Percentiles rank a stretch among this genome's conserved stretches.
Conservation (phyloP, 30 jellyfish, hydroid and myxozoan genomes). For the Hydra vulgaris region DNA sequence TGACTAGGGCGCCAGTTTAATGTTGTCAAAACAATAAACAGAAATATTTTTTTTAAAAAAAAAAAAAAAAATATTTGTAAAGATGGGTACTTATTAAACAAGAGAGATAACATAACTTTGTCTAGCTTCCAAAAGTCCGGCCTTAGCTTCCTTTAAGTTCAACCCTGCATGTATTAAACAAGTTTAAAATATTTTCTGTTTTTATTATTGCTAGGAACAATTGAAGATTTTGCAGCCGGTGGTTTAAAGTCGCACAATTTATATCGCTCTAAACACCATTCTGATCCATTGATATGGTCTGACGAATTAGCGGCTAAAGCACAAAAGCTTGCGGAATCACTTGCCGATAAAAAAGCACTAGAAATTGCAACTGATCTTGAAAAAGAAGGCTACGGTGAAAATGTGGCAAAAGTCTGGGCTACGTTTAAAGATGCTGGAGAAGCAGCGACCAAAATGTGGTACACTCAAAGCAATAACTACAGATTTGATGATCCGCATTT, state of each 20-base stretch:
- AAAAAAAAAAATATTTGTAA: too few species aligned
- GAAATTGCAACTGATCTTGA: conserved; percentile 82
- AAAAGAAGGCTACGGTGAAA: conserved; percentile 89
- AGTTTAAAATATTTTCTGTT: too few species aligned
- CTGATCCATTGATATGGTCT: conserved; percentile 83
- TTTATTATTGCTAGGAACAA: conserved; percentile 66
- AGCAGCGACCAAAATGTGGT: conserved; percentile 97
- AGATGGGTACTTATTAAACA: too few species aligned
- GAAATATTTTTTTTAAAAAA: too few species aligned
- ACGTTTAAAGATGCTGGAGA: conserved; percentile 90
- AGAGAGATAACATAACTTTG: too few species aligned
- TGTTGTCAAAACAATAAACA: too few species aligned
- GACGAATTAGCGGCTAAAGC: conserved; percentile 92
- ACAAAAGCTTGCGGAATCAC: conserved; percentile 88
- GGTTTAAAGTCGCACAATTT: conserved; percentile 79
- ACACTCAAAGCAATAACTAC: conserved; percentile 68
- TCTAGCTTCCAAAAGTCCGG: too few species aligned
- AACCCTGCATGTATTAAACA: too few species aligned
- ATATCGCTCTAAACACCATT: conserved; percentile 78
- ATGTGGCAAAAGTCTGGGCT: conserved; percentile 99
- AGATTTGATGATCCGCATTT: conserved; percentile 86
- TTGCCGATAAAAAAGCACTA: conserved; percentile 78
- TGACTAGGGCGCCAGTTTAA: too few species aligned
- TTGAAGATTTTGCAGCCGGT: conserved; percentile 95
- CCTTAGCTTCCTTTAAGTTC: too few species aligned